Evolutionary conservation across 1,140 invertebrate genomes (phyloP).

Genomic region (Trichoplusia ni): DNA sequence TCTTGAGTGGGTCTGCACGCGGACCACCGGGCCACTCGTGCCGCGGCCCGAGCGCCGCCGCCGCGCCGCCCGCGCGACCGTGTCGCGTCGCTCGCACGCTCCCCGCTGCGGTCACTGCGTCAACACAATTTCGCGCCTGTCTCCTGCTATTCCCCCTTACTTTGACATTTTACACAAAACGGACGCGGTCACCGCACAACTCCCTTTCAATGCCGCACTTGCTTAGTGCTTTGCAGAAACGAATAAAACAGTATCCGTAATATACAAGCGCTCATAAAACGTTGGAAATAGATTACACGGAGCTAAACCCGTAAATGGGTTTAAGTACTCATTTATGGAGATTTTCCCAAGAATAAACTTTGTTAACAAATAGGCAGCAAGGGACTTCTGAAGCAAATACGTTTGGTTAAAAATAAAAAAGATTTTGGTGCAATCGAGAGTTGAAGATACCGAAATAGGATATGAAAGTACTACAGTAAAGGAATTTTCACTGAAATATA

Average conservation of each 20-base stretch:
- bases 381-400: not conserved
- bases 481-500: no score
- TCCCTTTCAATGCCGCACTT: constrained; percentile 48
- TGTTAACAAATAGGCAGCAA: not conserved
- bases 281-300: not conserved
- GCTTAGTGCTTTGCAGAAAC: constrained; percentile 23
- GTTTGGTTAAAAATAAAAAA: not conserved
- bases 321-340: not conserved
- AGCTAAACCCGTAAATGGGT: not conserved
- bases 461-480: not conserved
- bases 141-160: constrained; percentile 53
- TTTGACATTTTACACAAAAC: constrained; percentile 69
- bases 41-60: not conserved
- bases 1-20: constrained; percentile 58
- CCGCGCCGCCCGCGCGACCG: not conserved
- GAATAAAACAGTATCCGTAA: constrained; percentile 19
- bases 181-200: constrained; percentile 60
- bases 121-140: constrained; percentile 62
- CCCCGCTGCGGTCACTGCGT: constrained; percentile 58
- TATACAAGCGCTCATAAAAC: constrained; percentile 8
- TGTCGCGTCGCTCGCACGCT: constrained; percentile 21
- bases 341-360: not conserved
- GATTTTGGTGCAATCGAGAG: not conserved
- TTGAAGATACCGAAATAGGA: not conserved
- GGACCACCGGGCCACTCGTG: constrained; percentile 56